A percentile compares a stretch with the other conserved stretches of the same genome.
Conservation (phyloP, 2,797 vertebrate species). For the Sandelia bainsii region DNA sequence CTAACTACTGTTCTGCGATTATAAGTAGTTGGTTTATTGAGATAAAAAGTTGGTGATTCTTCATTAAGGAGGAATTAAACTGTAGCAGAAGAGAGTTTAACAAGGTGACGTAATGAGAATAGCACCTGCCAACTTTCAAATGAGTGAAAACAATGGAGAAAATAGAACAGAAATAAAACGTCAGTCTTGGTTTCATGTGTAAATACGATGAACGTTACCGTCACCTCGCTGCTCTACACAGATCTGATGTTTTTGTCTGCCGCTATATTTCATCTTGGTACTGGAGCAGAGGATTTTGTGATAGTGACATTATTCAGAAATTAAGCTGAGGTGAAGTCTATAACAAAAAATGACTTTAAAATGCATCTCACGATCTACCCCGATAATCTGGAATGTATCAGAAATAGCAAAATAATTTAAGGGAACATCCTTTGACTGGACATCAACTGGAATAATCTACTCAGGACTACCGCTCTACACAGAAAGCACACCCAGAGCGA, state of each 20-base stretch:
- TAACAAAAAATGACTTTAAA: constrained; percentile 18
- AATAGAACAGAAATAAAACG: no score
- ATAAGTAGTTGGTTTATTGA: no score
- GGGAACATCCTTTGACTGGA: constrained; percentile 21
- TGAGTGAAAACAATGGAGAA: no score
- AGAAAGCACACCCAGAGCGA: constrained; percentile 61
- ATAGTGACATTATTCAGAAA: background rate
- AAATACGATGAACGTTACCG: background rate
- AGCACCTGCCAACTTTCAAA: no score
- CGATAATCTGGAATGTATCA: constrained; percentile 41
- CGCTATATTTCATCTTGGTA: background rate
- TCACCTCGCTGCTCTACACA: background rate
- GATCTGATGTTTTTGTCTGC: background rate
- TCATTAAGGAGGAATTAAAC: background rate
- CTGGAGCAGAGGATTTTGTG: no score
- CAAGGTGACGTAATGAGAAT: background rate
- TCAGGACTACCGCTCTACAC: constrained; percentile 67
- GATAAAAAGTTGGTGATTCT: background rate
- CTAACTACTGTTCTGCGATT: no score
- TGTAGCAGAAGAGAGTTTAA: no score
- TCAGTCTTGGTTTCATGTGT: background rate
- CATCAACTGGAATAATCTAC: constrained; percentile 57
- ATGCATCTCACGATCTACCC: constrained; percentile 15
- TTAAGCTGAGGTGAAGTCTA: constrained; percentile 3
- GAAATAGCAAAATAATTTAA: constrained; percentile 19